Evolutionary conservation across 2,797 vertebrate genomes (phyloP), one percentile per base, ranked within the genome.

Genomic region (Sebastolobus alascanus): DNA sequence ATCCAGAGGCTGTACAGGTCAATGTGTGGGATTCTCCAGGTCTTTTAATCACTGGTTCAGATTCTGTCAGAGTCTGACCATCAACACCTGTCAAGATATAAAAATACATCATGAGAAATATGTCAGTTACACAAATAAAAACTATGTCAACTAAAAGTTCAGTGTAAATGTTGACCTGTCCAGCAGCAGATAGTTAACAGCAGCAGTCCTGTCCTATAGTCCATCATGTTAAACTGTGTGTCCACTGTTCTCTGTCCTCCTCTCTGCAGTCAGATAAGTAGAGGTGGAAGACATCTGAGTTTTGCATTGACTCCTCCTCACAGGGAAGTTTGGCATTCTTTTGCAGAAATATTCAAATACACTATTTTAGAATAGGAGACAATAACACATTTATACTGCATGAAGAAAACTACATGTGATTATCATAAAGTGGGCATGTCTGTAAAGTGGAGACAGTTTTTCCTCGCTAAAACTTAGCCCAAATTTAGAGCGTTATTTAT

Each of bases 51-150:
- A 73, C 87, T 0, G 90, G 11, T 56, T 80, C 80, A 79, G 89
- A 91, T 46, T 92, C 60, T 8, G 83, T 90, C 58, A 93, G 54
- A 67, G 85, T 89, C 73, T 65, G 58, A 80, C 79, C 40, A 7
- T 12, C 38, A 80, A 78, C 73, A 71, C 76, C 79, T 89, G 68
- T 33, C 8, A 65, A 27, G 25, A 56, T 10, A 11, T 27, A 56
- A 58, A 7, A 13, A 58, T 33, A 33, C 7, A 8, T n/a, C n/a
- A 8, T 7, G n/a, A n/a, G n/a, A n/a, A n/a, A n/a, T n/a, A n/a
- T n/a, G n/a, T n/a, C n/a, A 33, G 33, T 33, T 33, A 6, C 33
- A 33, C 33, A 35, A 35, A 35, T 38, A 0, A 38, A 3, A 38
- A 38, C 11, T 10, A 38, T 38, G 9, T 38, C 11, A 38, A 6